Evolutionary conservation across 1,140 invertebrate genomes (phyloP).

Genomic region (Microplitis demolitor): DNA sequence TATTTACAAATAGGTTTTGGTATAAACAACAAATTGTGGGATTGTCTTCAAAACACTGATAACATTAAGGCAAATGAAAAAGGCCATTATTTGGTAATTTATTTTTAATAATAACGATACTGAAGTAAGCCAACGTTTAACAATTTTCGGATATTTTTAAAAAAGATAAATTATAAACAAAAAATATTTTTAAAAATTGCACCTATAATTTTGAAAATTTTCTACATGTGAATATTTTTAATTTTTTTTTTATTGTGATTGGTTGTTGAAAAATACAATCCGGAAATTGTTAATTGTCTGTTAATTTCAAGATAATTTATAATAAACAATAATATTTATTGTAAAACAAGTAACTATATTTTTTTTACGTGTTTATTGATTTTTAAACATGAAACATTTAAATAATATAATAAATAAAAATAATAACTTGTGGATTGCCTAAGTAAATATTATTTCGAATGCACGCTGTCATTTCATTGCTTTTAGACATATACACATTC

Average conservation of each 20-base stretch:
- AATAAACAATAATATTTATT: too few relatives aligned
- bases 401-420: slow-evolving; percentile 6
- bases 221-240: too few relatives aligned
- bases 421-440: neutral
- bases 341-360: too few relatives aligned
- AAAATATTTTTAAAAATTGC: too few relatives aligned
- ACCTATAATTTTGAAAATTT: too few relatives aligned
- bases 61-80: slow-evolving; percentile 64
- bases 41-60: slow-evolving; percentile 72
- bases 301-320: too few relatives aligned
- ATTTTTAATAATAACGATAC: neutral
- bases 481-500: neutral
- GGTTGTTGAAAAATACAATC: too few relatives aligned
- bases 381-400: neutral
- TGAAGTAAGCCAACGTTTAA: too few relatives aligned
- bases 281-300: too few relatives aligned
- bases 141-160: too few relatives aligned
- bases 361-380: neutral
- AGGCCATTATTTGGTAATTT: slow-evolving; percentile 65
- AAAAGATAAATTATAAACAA: too few relatives aligned
- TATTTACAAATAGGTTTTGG: slow-evolving; percentile 68
- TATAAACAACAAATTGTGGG: slow-evolving; percentile 74
- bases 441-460: neutral
- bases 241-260: too few relatives aligned
- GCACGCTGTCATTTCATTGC: neutral